These are phyloP conservation scores for Drosophila imparisetae DNA, from an alignment of 2,888 invertebrate genomes.

Conservation along the genomic window DNA sequence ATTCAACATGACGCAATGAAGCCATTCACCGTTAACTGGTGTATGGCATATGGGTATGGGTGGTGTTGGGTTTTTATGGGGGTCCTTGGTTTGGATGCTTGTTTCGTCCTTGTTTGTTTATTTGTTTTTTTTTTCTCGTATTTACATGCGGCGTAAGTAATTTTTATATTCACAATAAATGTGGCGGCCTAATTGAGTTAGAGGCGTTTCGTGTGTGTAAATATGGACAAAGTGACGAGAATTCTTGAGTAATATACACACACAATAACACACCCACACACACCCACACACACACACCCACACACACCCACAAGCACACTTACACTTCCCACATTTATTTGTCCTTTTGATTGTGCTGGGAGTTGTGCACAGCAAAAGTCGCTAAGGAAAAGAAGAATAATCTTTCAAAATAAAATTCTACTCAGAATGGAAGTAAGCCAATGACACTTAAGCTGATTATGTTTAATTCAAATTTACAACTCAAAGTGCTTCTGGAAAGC, in stretches of 20 bases:
- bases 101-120: conserved; percentile 21
- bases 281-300: neutral
- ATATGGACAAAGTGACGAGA: conserved; percentile 47
- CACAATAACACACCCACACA: conserved; percentile 2
- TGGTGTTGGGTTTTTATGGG: neutral
- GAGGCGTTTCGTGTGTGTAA: conserved; percentile 57
- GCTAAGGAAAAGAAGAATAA: conserved; percentile 15
- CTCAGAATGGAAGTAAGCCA: conserved; percentile 10
- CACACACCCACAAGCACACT: neutral
- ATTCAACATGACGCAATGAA: conserved; percentile 36
- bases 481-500: neutral
- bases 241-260: conserved; percentile 26
- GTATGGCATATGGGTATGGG: neutral
- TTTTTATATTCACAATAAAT: conserved; percentile 62
- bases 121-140: conserved; percentile 32
- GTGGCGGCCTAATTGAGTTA: conserved; percentile 56
- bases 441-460: conserved; percentile 45
- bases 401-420: conserved; percentile 11
- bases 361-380: conserved; percentile 22
- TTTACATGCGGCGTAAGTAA: conserved; percentile 57
- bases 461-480: conserved; percentile 22
- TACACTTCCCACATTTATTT: conserved; percentile 9
- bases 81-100: conserved; percentile 11
- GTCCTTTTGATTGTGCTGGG: conserved; percentile 32
- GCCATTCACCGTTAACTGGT: conserved; percentile 18